phyloP scores from a whole-genome alignment of 2,888 invertebrate genomes.

The Bimastos eiseni region DNA sequence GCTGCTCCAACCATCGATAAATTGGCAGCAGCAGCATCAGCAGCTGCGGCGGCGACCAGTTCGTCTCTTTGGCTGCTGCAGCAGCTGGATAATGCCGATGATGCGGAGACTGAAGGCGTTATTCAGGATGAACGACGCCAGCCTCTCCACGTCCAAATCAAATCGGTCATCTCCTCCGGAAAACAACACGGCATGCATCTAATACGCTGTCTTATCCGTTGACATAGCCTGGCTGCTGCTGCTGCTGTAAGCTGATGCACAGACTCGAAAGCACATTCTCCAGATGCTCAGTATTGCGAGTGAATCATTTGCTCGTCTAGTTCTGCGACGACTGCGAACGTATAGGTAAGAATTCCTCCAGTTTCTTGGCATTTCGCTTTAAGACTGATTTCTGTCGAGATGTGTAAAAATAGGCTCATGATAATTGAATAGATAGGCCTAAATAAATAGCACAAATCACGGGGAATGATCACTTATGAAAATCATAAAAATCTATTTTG shows the following conservation, averaged over 20 bases:
- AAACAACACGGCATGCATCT: neutral
- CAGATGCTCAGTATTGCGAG: neutral
- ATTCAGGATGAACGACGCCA: neutral
- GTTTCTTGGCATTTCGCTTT: neutral
- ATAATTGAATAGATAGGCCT: neutral
- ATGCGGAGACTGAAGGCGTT: neutral
- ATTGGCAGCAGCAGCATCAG: neutral
- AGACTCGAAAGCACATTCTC: neutral
- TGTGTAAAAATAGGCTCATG: neutral
- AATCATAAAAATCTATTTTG: neutral
- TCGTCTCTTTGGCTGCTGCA: neutral
- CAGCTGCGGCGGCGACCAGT: neutral
- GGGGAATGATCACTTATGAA: neutral
- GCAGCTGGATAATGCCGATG: neutral
- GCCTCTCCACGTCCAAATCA: constrained; percentile 5
- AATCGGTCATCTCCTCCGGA: constrained; percentile 13
- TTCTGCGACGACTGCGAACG: neutral
- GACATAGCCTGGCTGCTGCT: neutral
- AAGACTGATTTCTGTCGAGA: neutral
- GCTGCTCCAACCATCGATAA: neutral
- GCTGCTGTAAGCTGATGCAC: neutral
- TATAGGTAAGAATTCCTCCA: neutral
- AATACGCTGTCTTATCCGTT: constrained; percentile 13
- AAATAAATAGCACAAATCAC: neutral
- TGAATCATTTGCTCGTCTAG: neutral